Conservation (phyloP, 2,888 invertebrate species). For the Pherbina coryleti region DNA sequence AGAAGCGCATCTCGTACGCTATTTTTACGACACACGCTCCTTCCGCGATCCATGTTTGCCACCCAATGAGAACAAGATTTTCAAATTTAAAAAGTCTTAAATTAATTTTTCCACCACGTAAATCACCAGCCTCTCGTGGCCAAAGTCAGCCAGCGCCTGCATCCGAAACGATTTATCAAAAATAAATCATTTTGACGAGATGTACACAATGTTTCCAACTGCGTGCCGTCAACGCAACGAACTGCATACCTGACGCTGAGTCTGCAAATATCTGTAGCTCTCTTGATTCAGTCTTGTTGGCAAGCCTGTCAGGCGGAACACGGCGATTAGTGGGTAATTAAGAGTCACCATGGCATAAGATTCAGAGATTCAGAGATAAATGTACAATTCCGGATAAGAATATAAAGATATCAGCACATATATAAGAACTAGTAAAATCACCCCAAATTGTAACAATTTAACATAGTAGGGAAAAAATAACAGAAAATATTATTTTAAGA, state of each 20-base stretch:
- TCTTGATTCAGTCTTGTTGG: not conserved
- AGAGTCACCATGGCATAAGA: constrained; percentile 1
- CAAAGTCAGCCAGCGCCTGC: constrained; percentile 32
- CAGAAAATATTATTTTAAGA: too few relatives aligned
- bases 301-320: constrained; percentile 37
- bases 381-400: too few relatives aligned
- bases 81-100: constrained; percentile 43
- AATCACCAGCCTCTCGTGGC: constrained; percentile 33
- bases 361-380: not conserved
- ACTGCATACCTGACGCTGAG: constrained; percentile 57
- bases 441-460: not conserved
- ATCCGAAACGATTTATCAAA: constrained; percentile 64
- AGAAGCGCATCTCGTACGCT: not conserved
- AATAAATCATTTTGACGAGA: constrained; percentile 66
- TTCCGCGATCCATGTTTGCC: constrained; percentile 56
- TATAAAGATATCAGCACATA: too few relatives aligned
- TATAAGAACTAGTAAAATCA: too few relatives aligned
- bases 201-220: constrained; percentile 44
- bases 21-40: constrained; percentile 1
- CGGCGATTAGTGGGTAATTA: constrained; percentile 42
- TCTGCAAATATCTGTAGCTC: constrained; percentile 1
- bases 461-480: not conserved
- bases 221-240: constrained; percentile 11
- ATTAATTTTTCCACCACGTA: constrained; percentile 46
- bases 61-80: constrained; percentile 61